phyloP scores from a whole-genome alignment of 2,888 invertebrate species.

The Poecilus cupreus region DNA sequence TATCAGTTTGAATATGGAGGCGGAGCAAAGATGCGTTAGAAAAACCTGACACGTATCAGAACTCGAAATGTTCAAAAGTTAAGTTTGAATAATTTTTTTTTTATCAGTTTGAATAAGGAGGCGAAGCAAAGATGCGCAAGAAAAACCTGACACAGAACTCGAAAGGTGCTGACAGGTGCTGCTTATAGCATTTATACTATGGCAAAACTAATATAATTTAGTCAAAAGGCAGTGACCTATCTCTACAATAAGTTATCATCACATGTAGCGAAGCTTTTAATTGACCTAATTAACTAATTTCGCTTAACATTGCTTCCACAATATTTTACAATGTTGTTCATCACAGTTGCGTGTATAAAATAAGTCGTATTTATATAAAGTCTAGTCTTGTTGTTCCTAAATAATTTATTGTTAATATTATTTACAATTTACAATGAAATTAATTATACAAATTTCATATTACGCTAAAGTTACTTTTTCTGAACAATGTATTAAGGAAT shows the following conservation, averaged over 20 bases:
- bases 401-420: constrained; percentile 54
- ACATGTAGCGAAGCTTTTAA: constrained; percentile 7
- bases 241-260: not conserved
- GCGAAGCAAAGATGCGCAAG: too few relatives aligned
- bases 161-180: too few relatives aligned
- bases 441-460: constrained; percentile 19
- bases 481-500: constrained; percentile 43
- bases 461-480: constrained; percentile 26
- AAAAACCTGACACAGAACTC: too few relatives aligned
- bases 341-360: constrained; percentile 31
- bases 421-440: constrained; percentile 41
- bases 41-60: too few relatives aligned
- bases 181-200: too few relatives aligned
- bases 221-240: not conserved
- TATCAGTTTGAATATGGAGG: too few relatives aligned
- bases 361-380: constrained; percentile 29
- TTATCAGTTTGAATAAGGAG: too few relatives aligned
- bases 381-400: constrained; percentile 55
- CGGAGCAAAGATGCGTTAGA: too few relatives aligned
- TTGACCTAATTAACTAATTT: constrained; percentile 13
- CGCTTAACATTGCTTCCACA: constrained; percentile 54
- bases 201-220: too few relatives aligned
- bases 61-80: too few relatives aligned
- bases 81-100: too few relatives aligned
- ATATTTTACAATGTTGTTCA: constrained; percentile 49